A percentile compares a stretch with the other conserved stretches of the same genome.
phyloP scores from a whole-genome alignment of 92 coral and sea anemone genomes.

The Phenganax subtilis region DNA sequence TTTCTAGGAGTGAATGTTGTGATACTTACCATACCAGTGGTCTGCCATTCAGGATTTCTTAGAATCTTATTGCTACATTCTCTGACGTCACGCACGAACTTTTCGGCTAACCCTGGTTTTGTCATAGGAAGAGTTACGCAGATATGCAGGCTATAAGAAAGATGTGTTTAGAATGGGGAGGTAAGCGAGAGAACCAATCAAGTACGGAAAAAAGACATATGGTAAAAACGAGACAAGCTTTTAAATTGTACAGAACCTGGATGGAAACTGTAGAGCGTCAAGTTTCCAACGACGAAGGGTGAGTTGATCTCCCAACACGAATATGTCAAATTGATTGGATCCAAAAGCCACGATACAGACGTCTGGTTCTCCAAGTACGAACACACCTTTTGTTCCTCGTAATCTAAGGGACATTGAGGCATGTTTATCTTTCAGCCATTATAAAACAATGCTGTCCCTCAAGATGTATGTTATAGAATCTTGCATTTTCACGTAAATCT shows the following conservation, averaged over 20 bases:
- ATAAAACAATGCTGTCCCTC: no score
- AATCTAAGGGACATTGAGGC: constrained; percentile 42
- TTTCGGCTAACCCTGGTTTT: constrained; percentile 71
- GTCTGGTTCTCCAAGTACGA: constrained; percentile 80
- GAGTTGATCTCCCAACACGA: constrained; percentile 65
- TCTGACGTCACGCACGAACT: constrained; percentile 67
- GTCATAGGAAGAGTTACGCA: constrained; percentile 77
- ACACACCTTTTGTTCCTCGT: constrained; percentile 65
- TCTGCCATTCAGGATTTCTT: constrained; percentile 59
- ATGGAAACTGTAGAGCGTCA: constrained; percentile 83
- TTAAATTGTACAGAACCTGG: constrained; percentile 51
- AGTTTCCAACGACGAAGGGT: constrained; percentile 80
- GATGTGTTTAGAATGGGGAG: background rate
- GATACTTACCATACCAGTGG: constrained; percentile 71
- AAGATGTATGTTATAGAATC: no score
- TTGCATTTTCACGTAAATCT: no score
- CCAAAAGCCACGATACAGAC: constrained; percentile 88
- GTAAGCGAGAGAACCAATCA: background rate
- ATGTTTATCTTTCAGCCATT: background rate
- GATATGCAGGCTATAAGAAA: constrained; percentile 63
- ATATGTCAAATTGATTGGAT: constrained; percentile 74
- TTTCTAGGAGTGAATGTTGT: no score
- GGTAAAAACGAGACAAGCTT: background rate
- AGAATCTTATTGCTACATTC: constrained; percentile 65
- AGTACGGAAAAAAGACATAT: background rate